phyloP scores from a whole-genome alignment of 1,140 invertebrate genomes.

The Centruroides sculpturatus region DNA sequence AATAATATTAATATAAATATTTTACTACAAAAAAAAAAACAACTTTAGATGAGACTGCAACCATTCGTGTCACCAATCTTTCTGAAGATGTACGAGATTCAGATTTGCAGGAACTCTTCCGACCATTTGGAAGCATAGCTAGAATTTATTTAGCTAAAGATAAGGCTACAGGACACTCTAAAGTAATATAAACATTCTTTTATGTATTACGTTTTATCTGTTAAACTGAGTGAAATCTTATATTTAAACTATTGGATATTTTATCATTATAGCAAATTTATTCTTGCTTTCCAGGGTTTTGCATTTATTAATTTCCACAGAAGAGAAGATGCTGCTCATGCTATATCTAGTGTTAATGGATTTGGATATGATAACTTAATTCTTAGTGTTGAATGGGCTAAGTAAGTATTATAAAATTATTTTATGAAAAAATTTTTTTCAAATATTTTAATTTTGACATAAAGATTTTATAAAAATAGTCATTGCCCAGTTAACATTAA shows the following conservation, averaged over 20 bases:
- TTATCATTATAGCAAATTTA: conserved; percentile 3
- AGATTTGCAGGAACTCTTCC: conserved; percentile 90
- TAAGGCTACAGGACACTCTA: conserved; percentile 38
- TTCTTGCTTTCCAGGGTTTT: conserved; percentile 42
- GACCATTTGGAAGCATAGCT: conserved; percentile 70
- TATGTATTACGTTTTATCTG: too few species aligned
- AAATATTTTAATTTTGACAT: not conserved
- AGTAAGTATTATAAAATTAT: conserved; percentile 27
- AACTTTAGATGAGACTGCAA: conserved; percentile 52
- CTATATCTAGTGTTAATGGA: conserved; percentile 78
- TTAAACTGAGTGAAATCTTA: too few species aligned
- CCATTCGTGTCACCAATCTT: conserved; percentile 92
- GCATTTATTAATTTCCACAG: conserved; percentile 93
- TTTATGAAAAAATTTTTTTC: not conserved
- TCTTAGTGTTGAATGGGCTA: conserved; percentile 97
- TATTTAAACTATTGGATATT: too few species aligned
- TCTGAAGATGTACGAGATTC: conserved; percentile 89
- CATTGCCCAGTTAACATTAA: too few species aligned
- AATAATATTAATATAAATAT: not conserved
- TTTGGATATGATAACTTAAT: conserved; percentile 98
- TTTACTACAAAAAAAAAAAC: too few species aligned
- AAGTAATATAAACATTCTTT: conserved; percentile 23
- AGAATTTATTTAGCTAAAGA: conserved; percentile 83
- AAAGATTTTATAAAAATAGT: too few species aligned
- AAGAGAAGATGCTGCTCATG: conserved; percentile 73